These are phyloP conservation scores for Meiosimyza platycephala DNA, from an alignment of 2,888 invertebrate species.

Conservation along the genomic window DNA sequence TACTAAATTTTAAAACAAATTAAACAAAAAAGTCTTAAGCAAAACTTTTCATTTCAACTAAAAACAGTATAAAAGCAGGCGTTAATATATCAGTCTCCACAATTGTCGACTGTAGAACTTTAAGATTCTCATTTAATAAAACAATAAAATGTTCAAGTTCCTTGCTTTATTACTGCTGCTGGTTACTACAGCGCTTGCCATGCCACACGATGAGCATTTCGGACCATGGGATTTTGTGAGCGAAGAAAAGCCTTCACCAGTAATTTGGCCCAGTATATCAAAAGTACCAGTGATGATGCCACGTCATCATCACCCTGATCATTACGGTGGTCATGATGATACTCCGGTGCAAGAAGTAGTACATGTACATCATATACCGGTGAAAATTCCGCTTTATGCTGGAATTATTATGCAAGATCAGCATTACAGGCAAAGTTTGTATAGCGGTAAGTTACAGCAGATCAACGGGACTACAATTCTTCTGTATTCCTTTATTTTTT, in stretches of 20 bases:
- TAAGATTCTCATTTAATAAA: not conserved
- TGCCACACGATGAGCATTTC: not conserved
- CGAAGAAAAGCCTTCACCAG: not conserved
- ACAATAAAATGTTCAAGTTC: not conserved
- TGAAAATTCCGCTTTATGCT: not conserved
- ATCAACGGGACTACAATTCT: no score
- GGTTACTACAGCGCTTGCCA: not conserved
- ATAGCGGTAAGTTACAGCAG: not conserved
- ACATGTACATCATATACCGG: not conserved
- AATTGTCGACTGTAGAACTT: not conserved
- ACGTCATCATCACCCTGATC: not conserved
- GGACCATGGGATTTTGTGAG: not conserved
- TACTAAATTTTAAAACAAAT: no score
- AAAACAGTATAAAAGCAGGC: conserved; percentile 1
- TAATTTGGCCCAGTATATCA: not conserved
- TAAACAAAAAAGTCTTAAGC: no score
- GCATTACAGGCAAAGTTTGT: not conserved
- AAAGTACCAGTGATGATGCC: not conserved
- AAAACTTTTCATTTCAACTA: no score
- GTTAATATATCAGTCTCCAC: not conserved
- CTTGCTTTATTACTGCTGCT: not conserved
- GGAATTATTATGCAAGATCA: not conserved
- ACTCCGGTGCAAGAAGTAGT: not conserved
- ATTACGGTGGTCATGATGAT: not conserved
- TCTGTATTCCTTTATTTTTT: no score